Percentiles rank a stretch among this genome's conserved stretches.
Conservation (phyloP, 1,140 invertebrate genomes). For the Nephotettix cincticeps region DNA sequence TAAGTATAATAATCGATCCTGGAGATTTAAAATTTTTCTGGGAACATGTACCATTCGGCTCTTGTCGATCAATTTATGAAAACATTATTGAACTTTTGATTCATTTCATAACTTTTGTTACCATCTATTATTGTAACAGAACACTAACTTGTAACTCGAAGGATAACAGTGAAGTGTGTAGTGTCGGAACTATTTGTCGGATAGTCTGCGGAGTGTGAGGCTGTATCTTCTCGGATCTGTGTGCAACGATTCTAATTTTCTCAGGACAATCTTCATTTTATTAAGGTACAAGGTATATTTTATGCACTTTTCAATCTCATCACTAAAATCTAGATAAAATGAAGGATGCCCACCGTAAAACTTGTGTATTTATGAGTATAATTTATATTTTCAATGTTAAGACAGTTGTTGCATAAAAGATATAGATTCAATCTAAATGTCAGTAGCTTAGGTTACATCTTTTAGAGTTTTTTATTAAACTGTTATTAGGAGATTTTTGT, state of each 20-base stretch:
- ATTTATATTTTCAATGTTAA: constrained; percentile 10
- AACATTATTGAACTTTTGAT: too few relatives aligned
- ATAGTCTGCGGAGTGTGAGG: too few relatives aligned
- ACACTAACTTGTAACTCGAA: too few relatives aligned
- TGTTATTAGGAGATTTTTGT: constrained; percentile 16
- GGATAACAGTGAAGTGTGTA: too few relatives aligned
- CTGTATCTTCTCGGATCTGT: background rate
- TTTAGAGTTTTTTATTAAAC: constrained; percentile 19
- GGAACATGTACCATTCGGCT: too few relatives aligned
- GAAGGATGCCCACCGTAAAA: background rate
- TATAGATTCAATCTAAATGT: constrained; percentile 22
- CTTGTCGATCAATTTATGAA: too few relatives aligned
- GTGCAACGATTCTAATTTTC: constrained; percentile 9
- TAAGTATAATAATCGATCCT: too few relatives aligned
- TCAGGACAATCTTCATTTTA: constrained; percentile 19
- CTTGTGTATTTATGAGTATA: background rate
- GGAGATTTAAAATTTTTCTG: too few relatives aligned
- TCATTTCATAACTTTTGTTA: too few relatives aligned
- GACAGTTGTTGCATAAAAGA: constrained; percentile 10
- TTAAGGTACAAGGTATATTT: background rate
- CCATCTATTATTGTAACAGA: too few relatives aligned
- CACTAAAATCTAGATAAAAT: background rate
- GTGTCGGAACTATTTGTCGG: too few relatives aligned
- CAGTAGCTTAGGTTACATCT: constrained; percentile 16
- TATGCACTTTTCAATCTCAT: background rate